Conservation (phyloP, 2,797 vertebrate species). For the Coregonus sp. region DNA sequence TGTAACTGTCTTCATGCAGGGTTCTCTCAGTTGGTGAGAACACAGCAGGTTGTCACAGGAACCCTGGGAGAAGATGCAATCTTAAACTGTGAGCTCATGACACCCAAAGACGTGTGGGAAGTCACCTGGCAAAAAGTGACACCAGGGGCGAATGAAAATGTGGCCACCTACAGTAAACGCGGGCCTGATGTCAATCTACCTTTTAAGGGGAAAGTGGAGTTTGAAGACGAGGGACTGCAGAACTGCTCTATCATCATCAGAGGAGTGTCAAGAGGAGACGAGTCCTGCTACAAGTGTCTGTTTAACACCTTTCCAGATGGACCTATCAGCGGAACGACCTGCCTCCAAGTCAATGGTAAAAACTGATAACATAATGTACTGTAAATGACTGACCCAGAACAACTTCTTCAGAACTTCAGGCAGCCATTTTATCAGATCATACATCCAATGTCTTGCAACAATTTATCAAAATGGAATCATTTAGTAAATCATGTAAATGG, state of each 20-base stretch:
- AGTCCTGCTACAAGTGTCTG: conserved; percentile 52
- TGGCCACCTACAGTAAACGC: background rate
- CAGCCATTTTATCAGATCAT: background rate
- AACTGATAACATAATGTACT: background rate
- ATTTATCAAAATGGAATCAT: too few relatives aligned
- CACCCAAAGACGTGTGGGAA: conserved; percentile 20
- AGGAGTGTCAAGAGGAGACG: conserved; percentile 23
- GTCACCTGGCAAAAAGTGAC: conserved; percentile 55
- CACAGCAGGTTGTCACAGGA: conserved; percentile 12
- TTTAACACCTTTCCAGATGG: conserved; percentile 46
- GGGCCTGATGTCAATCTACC: conserved; percentile 6
- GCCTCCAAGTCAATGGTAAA: conserved; percentile 44
- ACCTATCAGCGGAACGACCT: conserved; percentile 28
- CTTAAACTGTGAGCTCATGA: conserved; percentile 33
- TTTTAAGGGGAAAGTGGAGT: conserved; percentile 10
- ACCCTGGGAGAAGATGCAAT: background rate
- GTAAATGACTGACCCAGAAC: background rate
- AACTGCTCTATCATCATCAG: conserved; percentile 44
- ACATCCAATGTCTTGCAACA: background rate
- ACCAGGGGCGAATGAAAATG: background rate
- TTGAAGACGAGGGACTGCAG: conserved; percentile 26
- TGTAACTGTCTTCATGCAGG: conserved; percentile 27
- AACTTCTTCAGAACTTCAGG: too few relatives aligned
- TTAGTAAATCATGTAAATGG: too few relatives aligned
- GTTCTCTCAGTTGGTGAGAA: conserved; percentile 17